phyloP scores from a whole-genome alignment of 2,113 vertebrate genomes.

The Phalacrocorax pelagicus region DNA sequence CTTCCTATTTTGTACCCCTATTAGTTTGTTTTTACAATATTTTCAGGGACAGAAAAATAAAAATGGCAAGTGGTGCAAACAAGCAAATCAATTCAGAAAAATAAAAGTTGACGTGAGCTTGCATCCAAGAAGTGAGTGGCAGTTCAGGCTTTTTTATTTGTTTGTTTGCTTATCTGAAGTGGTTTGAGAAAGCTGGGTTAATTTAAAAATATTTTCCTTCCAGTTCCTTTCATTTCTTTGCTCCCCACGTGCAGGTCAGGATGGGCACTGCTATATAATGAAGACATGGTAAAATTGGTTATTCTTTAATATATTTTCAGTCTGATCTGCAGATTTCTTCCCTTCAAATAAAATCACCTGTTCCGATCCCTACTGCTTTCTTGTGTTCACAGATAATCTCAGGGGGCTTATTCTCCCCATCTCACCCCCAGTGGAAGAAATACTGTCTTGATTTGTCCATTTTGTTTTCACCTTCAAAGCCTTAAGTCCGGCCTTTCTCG shows the following conservation, averaged over 20 bases:
- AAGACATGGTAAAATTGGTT: background rate
- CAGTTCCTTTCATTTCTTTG: background rate
- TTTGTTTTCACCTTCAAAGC: conserved; percentile 14
- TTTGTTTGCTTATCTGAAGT: background rate
- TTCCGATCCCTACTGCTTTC: background rate
- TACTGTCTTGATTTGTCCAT: background rate
- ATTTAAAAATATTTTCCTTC: background rate
- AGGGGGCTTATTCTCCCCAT: background rate
- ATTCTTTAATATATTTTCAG: background rate
- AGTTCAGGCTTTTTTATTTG: background rate
- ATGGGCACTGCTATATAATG: background rate
- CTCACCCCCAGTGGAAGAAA: background rate
- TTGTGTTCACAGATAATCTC: background rate
- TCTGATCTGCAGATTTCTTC: background rate
- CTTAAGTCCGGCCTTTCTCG: background rate
- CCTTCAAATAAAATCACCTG: background rate
- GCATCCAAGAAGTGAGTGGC: background rate
- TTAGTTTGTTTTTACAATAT: conserved; percentile 42
- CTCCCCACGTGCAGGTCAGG: background rate
- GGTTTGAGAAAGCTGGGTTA: background rate
- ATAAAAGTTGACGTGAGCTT: conserved; percentile 43
- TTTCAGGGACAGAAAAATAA: conserved; percentile 33
- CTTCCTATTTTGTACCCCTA: background rate
- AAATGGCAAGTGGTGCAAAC: conserved; percentile 11
- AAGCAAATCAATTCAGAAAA: conserved; percentile 48